phyloP scores from a whole-genome alignment of 2,888 invertebrate genomes.

The Luffia ferchaultella region DNA sequence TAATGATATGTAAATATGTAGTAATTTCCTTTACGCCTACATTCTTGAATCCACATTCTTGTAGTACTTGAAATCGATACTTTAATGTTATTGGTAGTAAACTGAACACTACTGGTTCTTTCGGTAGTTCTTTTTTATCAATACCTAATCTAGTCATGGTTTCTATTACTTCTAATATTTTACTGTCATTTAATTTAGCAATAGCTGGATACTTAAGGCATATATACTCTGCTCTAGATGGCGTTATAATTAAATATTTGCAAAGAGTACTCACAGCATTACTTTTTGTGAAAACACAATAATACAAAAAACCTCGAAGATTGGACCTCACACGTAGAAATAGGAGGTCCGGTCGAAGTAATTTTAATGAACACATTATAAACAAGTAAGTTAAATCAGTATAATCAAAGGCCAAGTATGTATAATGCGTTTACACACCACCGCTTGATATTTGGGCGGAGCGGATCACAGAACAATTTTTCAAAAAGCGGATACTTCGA shows the following conservation, averaged over 20 bases:
- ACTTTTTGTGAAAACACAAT: slow-evolving; percentile 5
- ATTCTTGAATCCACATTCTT: slow-evolving; percentile 44
- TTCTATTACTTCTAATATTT: slow-evolving; percentile 26
- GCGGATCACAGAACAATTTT: no score
- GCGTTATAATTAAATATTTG: slow-evolving; percentile 6
- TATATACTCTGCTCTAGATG: slow-evolving; percentile 28
- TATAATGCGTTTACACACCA: no score
- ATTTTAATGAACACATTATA: no score
- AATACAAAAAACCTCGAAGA: no score
- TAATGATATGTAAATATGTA: slow-evolving; percentile 36
- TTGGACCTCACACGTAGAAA: no score
- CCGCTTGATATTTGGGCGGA: no score
- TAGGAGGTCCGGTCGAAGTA: no score
- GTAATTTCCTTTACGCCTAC: slow-evolving; percentile 26
- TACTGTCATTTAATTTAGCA: slow-evolving; percentile 28
- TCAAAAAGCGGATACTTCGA: no score
- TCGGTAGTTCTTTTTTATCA: slow-evolving; percentile 25
- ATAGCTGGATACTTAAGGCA: slow-evolving; percentile 40
- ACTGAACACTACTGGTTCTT: slow-evolving; percentile 39
- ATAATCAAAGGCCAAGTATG: no score
- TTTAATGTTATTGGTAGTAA: slow-evolving; percentile 41
- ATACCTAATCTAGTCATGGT: slow-evolving; percentile 37
- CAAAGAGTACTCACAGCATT: slow-evolving; percentile 1
- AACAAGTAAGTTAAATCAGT: no score
- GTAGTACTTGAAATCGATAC: slow-evolving; percentile 38